phyloP scores from a whole-genome alignment of 2,888 invertebrate genomes.

The Apantesis nais region DNA sequence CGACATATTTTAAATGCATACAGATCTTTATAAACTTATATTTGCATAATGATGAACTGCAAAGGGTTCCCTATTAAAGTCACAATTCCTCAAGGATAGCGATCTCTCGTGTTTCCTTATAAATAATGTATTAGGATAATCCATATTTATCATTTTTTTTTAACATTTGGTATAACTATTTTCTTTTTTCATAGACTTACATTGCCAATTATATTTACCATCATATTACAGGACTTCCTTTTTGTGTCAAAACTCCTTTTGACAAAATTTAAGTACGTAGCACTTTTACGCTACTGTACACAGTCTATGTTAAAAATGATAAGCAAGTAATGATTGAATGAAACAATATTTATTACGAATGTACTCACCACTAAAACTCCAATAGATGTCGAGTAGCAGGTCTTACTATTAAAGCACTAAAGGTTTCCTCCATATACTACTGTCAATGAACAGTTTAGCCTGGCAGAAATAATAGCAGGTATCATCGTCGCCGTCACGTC shows the following conservation, averaged over 20 bases:
- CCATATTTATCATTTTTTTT: background rate
- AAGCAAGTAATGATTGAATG: background rate
- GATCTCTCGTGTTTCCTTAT: no score
- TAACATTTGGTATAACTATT: background rate
- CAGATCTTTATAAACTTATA: background rate
- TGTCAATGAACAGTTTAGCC: conserved; percentile 27
- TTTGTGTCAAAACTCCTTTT: no score
- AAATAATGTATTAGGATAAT: background rate
- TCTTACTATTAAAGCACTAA: conserved; percentile 2
- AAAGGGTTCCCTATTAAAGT: no score
- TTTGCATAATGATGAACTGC: background rate
- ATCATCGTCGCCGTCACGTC: conserved; percentile 28
- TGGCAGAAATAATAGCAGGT: conserved; percentile 41
- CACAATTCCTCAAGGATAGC: no score
- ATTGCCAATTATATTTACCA: background rate
- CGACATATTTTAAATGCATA: background rate
- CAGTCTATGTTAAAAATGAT: no score
- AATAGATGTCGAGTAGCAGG: conserved; percentile 4
- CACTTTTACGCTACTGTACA: no score
- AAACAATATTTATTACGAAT: no score
- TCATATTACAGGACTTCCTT: no score
- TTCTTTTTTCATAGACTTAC: background rate
- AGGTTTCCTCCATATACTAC: conserved; percentile 17
- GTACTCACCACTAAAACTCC: no score
- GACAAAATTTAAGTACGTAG: no score